These are phyloP conservation scores for Caenorhabditis macrosperma DNA, from an alignment of 2,888 invertebrate genomes.

Conservation along the genomic window DNA sequence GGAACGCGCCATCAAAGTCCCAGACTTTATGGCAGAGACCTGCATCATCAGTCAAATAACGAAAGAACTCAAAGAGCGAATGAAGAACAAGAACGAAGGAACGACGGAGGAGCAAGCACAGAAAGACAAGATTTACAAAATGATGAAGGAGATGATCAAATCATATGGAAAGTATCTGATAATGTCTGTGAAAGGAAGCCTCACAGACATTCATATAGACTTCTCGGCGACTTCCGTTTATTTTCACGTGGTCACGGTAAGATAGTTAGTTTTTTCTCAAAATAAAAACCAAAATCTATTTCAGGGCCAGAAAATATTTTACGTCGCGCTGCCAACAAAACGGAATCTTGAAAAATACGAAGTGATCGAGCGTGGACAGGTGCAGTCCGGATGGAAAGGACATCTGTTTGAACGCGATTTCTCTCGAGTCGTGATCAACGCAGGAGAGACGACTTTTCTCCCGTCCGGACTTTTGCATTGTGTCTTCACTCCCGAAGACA, in stretches of 20 bases:
- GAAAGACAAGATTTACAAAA: too few relatives aligned
- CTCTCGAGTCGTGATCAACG: neutral
- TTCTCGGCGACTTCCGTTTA: neutral
- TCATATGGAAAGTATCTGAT: neutral
- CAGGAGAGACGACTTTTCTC: neutral
- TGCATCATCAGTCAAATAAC: too few relatives aligned
- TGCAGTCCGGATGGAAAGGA: neutral
- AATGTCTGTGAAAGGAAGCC: neutral
- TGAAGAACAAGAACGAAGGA: too few relatives aligned
- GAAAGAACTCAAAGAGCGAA: too few relatives aligned
- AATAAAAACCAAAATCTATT: neutral
- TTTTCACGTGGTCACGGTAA: neutral
- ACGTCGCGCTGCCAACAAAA: neutral
- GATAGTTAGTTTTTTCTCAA: too few relatives aligned
- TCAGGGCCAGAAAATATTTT: neutral
- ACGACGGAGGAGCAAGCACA: neutral
- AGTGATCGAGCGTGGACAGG: neutral
- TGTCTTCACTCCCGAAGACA: neutral
- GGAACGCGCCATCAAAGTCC: too few relatives aligned
- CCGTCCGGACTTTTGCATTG: neutral
- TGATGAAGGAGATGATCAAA: neutral
- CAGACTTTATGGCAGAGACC: too few relatives aligned
- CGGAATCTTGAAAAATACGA: neutral
- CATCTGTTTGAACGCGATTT: neutral
- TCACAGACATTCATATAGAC: neutral